A percentile compares a stretch with the other conserved stretches of the same genome.
These are phyloP conservation scores for Fissipunctia ypsillon DNA, from an alignment of 2,888 invertebrate genomes.

Conservation along the genomic window DNA sequence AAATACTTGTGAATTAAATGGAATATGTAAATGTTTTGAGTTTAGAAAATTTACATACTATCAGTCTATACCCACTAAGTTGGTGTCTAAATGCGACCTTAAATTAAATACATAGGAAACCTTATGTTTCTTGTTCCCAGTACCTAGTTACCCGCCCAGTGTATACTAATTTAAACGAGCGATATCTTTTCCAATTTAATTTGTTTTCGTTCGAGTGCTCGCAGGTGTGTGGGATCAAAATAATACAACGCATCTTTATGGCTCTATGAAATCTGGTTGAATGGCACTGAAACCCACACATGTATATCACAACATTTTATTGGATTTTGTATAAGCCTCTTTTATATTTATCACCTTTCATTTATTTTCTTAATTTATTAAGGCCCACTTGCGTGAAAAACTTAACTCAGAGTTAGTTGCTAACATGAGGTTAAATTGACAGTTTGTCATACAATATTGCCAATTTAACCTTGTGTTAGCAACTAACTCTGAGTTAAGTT, in stretches of 20 bases:
- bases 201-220: constrained; percentile 19
- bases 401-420: too few species aligned
- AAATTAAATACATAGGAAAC: too few species aligned
- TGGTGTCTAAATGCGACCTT: neutral
- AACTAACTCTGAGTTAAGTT: too few species aligned
- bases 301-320: too few species aligned
- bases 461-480: too few species aligned
- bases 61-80: neutral
- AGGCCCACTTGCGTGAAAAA: too few species aligned
- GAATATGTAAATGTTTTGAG: neutral
- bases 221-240: constrained; percentile 1
- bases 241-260: neutral
- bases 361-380: too few species aligned
- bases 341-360: too few species aligned
- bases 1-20: neutral
- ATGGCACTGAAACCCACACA: neutral
- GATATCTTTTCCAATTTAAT: constrained; percentile 24
- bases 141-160: neutral
- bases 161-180: constrained; percentile 17
- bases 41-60: neutral
- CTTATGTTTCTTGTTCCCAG: neutral
- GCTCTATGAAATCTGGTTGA: neutral
- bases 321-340: too few species aligned
- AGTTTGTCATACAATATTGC: too few species aligned
- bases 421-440: too few species aligned